These are phyloP conservation scores for Chalcis sispes DNA, from an alignment of 2,888 invertebrate genomes.

Conservation along the genomic window DNA sequence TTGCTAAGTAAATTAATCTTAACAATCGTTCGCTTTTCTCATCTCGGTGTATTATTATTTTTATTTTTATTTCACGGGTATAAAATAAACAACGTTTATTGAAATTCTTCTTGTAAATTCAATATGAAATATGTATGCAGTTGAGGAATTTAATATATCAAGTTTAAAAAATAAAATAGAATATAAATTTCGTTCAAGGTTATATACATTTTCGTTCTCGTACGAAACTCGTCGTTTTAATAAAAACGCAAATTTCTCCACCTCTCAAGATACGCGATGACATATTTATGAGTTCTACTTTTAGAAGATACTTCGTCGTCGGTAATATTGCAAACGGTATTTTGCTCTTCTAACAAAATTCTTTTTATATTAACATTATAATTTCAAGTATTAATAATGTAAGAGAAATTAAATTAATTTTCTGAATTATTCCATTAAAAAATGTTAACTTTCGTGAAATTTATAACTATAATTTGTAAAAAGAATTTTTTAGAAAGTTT, in stretches of 20 bases:
- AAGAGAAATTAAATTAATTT: slow-evolving; percentile 29
- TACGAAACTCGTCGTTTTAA: neutral
- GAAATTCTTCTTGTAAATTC: too few relatives aligned
- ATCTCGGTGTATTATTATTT: too few relatives aligned
- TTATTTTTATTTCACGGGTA: too few relatives aligned
- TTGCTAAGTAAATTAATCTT: too few relatives aligned
- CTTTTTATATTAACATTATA: slow-evolving; percentile 7
- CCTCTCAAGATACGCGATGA: slow-evolving; percentile 21
- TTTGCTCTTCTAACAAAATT: slow-evolving; percentile 27
- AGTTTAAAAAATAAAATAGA: too few relatives aligned
- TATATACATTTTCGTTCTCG: neutral
- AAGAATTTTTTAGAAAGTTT: slow-evolving; percentile 48
- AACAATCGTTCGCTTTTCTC: too few relatives aligned
- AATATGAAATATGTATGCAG: too few relatives aligned
- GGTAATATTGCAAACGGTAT: neutral
- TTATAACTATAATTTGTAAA: slow-evolving; percentile 33
- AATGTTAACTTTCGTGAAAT: slow-evolving; percentile 28
- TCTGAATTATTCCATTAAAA: slow-evolving; percentile 42
- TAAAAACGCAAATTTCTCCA: slow-evolving; percentile 31
- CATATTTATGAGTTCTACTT: slow-evolving; percentile 49
- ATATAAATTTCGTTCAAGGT: too few relatives aligned
- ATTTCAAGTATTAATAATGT: slow-evolving; percentile 35
- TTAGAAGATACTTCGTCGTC: slow-evolving; percentile 18
- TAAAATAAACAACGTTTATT: too few relatives aligned
- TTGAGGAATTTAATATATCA: too few relatives aligned